phyloP scores from a whole-genome alignment of 2,888 invertebrate species.

The Caenorhabditis sp. region DNA sequence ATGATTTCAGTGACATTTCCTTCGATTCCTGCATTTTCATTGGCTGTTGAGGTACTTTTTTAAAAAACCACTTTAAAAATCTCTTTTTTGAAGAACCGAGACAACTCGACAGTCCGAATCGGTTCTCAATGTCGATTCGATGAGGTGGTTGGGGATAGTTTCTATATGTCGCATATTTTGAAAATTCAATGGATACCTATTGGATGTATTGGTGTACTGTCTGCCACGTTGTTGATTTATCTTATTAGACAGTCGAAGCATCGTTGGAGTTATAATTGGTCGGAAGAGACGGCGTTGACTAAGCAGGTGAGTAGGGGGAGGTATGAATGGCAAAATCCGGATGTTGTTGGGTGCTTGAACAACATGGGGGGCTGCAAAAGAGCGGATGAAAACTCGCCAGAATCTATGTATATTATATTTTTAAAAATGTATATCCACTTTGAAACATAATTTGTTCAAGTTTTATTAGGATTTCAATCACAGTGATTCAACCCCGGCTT shows the following conservation, averaged over 20 bases:
- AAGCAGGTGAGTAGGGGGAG: conserved; percentile 21
- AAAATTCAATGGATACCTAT: conserved; percentile 48
- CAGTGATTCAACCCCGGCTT: no score
- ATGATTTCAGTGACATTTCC: not conserved
- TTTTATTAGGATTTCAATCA: no score
- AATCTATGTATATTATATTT: no score
- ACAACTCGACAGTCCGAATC: conserved; percentile 37
- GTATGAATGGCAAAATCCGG: no score
- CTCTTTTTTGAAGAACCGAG: conserved; percentile 20
- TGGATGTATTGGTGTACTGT: conserved; percentile 36
- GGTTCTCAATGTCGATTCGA: conserved; percentile 46
- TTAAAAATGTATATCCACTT: no score
- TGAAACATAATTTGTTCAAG: no score
- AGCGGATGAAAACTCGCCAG: no score
- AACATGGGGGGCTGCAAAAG: no score
- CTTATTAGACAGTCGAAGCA: conserved; percentile 45
- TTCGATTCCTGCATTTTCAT: not conserved
- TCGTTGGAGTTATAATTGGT: conserved; percentile 57
- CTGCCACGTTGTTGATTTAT: conserved; percentile 30
- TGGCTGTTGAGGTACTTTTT: not conserved
- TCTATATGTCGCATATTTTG: conserved; percentile 33
- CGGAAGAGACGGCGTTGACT: conserved; percentile 39
- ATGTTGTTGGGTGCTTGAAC: no score
- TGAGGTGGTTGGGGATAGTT: conserved; percentile 47
- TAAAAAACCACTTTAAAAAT: not conserved